Percentiles rank a stretch among this genome's conserved stretches.
These are phyloP conservation scores for Ormyrus pomaceus DNA, from an alignment of 2,888 invertebrate genomes.

Conservation along the genomic window DNA sequence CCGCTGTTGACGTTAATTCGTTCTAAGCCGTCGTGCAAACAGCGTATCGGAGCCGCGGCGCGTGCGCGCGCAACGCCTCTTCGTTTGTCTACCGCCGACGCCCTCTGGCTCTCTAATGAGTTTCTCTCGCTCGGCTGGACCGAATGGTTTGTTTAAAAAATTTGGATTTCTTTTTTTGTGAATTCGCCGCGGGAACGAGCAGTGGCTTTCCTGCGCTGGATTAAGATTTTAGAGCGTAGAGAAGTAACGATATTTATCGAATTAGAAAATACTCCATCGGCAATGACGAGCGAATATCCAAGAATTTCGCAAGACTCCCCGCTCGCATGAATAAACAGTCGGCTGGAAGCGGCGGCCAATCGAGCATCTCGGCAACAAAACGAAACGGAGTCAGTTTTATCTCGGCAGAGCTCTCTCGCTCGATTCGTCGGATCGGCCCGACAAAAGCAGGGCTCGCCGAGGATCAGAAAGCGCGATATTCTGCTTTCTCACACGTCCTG, in stretches of 20 bases:
- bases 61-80: not conserved
- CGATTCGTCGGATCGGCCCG: not conserved
- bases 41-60: conserved; percentile 25
- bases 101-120: not conserved
- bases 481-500: conserved; percentile 24
- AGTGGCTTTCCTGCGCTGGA: no score
- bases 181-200: no score
- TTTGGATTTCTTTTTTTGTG: no score
- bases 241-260: no score
- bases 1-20: conserved; percentile 56
- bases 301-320: not conserved
- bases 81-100: conserved; percentile 4
- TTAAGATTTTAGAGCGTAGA: no score
- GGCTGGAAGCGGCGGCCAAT: not conserved
- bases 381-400: not conserved
- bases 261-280: no score
- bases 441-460: conserved; percentile 23
- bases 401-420: conserved; percentile 3
- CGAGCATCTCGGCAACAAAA: not conserved
- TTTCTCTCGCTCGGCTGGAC: no score
- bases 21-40: conserved; percentile 56
- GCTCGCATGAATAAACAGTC: conserved; percentile 10
- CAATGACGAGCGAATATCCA: no score
- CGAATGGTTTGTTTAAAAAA: no score
- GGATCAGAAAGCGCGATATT: conserved; percentile 36